Evolutionary conservation across 2,113 vertebrate species (phyloP).

Genomic region (Notechis scutatus): DNA sequence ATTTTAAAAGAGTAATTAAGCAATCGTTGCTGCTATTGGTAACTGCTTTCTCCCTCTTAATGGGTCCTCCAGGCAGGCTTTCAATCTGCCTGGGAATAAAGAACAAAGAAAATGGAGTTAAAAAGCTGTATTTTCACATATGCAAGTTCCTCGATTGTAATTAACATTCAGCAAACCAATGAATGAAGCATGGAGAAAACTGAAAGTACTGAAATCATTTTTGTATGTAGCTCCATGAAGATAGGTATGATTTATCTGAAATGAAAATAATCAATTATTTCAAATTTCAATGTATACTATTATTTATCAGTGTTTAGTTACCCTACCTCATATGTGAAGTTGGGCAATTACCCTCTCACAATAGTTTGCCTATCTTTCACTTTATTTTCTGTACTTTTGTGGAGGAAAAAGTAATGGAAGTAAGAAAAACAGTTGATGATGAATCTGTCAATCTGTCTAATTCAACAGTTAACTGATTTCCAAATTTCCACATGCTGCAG

Average conservation of each 20-base stretch:
- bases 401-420: neutral
- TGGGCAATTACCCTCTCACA: neutral
- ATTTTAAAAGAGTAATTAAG: neutral
- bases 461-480: neutral
- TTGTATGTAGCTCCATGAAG: neutral
- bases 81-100: neutral
- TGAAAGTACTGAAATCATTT: neutral
- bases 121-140: neutral
- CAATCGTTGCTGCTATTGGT: neutral
- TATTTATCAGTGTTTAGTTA: neutral
- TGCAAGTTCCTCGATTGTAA: neutral
- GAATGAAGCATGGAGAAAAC: neutral
- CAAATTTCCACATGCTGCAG: neutral
- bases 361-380: neutral
- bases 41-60: neutral
- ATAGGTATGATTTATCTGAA: neutral
- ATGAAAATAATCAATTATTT: neutral
- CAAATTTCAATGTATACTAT: neutral
- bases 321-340: neutral
- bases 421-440: neutral
- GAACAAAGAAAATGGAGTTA: neutral
- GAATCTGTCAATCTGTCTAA: neutral
- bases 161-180: neutral
- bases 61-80: neutral
- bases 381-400: neutral